Evolutionary conservation across 2,113 vertebrate species (phyloP).

Genomic region (Xenus cinereus): DNA sequence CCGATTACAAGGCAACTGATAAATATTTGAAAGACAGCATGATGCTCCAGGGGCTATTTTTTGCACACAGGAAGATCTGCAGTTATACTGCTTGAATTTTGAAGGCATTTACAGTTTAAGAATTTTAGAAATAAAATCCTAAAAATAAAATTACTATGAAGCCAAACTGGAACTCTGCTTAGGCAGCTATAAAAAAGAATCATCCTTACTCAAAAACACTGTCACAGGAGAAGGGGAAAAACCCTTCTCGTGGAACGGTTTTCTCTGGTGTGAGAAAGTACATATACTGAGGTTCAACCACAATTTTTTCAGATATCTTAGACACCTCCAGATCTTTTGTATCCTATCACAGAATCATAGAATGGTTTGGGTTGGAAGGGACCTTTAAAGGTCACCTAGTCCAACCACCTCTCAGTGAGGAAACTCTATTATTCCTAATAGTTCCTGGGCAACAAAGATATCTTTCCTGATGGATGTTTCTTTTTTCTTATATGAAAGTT

Average conservation of each 20-base stretch:
- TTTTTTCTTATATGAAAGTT: neutral
- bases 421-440: neutral
- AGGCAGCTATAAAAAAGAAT: neutral
- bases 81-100: neutral
- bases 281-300: neutral
- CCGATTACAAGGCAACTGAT: neutral
- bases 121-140: neutral
- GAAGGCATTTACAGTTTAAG: neutral
- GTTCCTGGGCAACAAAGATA: neutral
- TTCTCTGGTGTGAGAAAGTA: neutral
- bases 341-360: neutral
- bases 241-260: fast-evolving
- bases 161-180: neutral
- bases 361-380: neutral
- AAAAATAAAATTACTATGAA: neutral
- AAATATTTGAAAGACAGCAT: neutral
- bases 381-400: neutral
- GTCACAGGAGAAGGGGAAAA: neutral
- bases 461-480: neutral
- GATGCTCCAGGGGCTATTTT: neutral
- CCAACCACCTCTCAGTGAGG: neutral
- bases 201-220: neutral
- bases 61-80: neutral
- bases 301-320: neutral
- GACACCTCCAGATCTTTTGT: neutral